These are phyloP conservation scores for Rachycentron canadum DNA, from an alignment of 2,797 vertebrate genomes.

Conservation along the genomic window DNA sequence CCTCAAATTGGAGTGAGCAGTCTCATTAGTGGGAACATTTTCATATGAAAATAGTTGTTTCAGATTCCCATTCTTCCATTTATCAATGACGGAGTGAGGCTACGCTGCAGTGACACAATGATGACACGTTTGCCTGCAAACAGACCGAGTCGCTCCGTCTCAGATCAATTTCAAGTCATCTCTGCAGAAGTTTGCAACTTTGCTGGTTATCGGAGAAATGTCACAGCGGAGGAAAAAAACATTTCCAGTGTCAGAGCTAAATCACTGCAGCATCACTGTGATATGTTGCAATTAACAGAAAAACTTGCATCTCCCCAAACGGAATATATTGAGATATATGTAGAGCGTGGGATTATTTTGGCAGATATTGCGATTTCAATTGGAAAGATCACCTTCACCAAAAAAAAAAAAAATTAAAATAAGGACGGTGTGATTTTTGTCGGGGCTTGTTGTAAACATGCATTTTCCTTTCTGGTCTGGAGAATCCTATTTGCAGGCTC, in stretches of 20 bases:
- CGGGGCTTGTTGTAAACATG: too few relatives aligned
- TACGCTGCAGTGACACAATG: neutral
- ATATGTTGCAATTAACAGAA: conserved; percentile 33
- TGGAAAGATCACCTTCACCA: too few relatives aligned
- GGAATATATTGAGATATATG: neutral
- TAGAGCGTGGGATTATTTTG: neutral
- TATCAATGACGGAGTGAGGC: conserved; percentile 1
- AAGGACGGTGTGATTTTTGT: too few relatives aligned
- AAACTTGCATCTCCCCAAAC: neutral
- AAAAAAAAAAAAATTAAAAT: too few relatives aligned
- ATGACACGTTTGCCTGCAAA: conserved; percentile 3
- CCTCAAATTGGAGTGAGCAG: conserved; percentile 45
- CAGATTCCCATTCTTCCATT: neutral
- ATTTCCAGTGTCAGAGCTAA: conserved; percentile 9
- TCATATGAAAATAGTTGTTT: conserved; percentile 42
- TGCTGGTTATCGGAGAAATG: conserved; percentile 58
- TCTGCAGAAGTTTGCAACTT: conserved; percentile 49
- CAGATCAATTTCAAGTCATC: conserved; percentile 42
- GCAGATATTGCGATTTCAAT: too few relatives aligned
- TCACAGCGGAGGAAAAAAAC: conserved; percentile 27
- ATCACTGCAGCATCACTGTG: conserved; percentile 1
- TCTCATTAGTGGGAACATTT: conserved; percentile 56
- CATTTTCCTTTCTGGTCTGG: too few relatives aligned
- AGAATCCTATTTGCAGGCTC: too few relatives aligned
- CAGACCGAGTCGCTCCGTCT: neutral